phyloP scores from a whole-genome alignment of 2,888 invertebrate species.

The Kryphioiulus occultus region DNA sequence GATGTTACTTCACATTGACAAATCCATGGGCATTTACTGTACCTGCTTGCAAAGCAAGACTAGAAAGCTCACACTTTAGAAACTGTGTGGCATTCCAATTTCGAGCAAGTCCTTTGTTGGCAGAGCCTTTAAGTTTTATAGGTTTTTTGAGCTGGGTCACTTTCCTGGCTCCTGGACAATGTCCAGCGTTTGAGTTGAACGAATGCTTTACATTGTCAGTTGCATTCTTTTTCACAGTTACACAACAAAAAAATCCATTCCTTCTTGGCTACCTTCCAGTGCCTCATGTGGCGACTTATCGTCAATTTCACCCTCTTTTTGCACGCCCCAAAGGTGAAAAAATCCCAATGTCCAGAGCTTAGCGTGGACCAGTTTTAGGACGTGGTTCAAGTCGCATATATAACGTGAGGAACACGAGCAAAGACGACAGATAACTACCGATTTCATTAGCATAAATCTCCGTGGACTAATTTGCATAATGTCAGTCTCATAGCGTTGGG shows the following conservation, averaged over 20 bases:
- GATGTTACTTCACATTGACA: neutral
- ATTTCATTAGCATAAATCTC: neutral
- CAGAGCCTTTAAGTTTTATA: neutral
- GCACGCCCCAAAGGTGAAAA: neutral
- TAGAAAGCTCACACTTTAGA: neutral
- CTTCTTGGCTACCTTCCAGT: neutral
- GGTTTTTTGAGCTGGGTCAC: neutral
- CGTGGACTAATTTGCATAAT: neutral
- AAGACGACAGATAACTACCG: neutral
- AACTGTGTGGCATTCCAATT: neutral
- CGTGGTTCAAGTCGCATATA: neutral
- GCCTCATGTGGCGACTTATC: neutral
- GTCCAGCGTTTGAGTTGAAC: neutral
- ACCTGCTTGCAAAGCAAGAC: neutral
- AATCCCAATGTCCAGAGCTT: neutral
- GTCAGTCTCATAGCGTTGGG: too few species aligned
- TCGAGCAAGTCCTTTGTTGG: neutral
- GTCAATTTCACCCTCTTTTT: neutral
- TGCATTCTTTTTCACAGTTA: neutral
- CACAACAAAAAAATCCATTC: neutral
- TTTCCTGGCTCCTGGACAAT: neutral
- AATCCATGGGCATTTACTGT: neutral
- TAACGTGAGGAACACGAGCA: neutral
- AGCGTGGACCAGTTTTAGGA: slow-evolving; percentile 16
- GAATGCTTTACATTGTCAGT: neutral